These are phyloP conservation scores for Pogoniulus pusillus DNA, from an alignment of 2,797 vertebrate genomes.

Conservation along the genomic window DNA sequence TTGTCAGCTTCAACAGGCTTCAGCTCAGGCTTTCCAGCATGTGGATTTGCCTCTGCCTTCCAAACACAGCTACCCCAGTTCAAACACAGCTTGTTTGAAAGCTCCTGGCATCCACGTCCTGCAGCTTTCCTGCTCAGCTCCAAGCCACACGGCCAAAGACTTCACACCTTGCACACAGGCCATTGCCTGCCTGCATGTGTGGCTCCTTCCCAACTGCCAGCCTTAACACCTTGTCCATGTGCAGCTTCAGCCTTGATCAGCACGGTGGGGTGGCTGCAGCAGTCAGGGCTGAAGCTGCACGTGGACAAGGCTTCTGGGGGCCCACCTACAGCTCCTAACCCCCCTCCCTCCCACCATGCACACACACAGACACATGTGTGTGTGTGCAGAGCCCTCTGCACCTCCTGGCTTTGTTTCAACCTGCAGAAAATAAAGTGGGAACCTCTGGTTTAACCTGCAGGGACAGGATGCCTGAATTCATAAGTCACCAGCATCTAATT, in stretches of 20 bases:
- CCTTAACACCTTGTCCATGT: background rate
- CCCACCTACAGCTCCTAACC: background rate
- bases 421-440: background rate
- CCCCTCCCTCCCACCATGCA: background rate
- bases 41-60: background rate
- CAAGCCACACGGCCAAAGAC: background rate
- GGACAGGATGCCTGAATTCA: slow-evolving; percentile 46
- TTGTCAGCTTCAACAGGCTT: background rate
- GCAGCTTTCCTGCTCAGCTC: background rate
- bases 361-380: background rate
- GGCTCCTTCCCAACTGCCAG: background rate
- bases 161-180: background rate
- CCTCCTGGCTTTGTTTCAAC: background rate
- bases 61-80: background rate
- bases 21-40: background rate
- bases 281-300: background rate
- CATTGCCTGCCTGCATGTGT: background rate
- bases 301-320: background rate
- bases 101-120: background rate
- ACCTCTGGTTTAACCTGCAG: background rate
- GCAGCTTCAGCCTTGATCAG: background rate
- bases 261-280: background rate
- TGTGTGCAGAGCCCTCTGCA: background rate
- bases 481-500: slow-evolving; percentile 35
- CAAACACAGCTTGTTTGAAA: background rate